Evolutionary conservation across 1,140 invertebrate species (phyloP).

Genomic region (Meloidogyne hapla): DNA sequence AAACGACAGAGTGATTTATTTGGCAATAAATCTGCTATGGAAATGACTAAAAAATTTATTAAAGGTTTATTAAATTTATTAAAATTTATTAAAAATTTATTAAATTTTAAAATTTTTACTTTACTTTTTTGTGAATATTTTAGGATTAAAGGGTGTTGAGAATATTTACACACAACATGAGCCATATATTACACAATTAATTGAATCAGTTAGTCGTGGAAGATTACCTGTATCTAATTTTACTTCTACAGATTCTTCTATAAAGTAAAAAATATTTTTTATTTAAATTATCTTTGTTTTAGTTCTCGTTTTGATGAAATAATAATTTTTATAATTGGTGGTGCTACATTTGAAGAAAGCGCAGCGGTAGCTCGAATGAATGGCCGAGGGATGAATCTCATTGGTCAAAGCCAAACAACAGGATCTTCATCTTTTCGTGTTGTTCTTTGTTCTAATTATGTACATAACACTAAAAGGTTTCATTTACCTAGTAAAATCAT

Average conservation of each 20-base stretch:
- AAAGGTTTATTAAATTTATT: conserved; percentile 42
- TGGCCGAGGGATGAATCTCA: conserved; percentile 64
- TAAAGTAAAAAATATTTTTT: conserved; percentile 32
- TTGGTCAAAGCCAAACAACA: conserved; percentile 67
- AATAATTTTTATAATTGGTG: conserved; percentile 90
- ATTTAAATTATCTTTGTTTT: conserved; percentile 25
- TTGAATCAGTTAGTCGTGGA: conserved; percentile 49
- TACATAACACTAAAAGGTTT: conserved; percentile 76
- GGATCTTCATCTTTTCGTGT: conserved; percentile 71
- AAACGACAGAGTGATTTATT: conserved; percentile 56
- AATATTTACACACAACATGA: conserved; percentile 64
- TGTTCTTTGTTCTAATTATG: conserved; percentile 81
- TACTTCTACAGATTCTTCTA: conserved; percentile 37
- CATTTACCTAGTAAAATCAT: no score
- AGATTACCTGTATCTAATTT: conserved; percentile 46
- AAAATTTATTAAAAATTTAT: conserved; percentile 51
- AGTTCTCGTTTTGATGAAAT: conserved; percentile 74
- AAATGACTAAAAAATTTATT: conserved; percentile 62
- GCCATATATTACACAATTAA: conserved; percentile 53
- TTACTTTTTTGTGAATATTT: conserved; percentile 17
- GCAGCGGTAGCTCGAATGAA: conserved; percentile 81
- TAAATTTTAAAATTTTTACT: background rate
- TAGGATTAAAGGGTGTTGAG: conserved; percentile 61
- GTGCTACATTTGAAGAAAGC: conserved; percentile 94
- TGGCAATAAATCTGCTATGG: conserved; percentile 59